Conservation (phyloP, 92 coral and sea anemone genomes). For the Meandrina meandrites region DNA sequence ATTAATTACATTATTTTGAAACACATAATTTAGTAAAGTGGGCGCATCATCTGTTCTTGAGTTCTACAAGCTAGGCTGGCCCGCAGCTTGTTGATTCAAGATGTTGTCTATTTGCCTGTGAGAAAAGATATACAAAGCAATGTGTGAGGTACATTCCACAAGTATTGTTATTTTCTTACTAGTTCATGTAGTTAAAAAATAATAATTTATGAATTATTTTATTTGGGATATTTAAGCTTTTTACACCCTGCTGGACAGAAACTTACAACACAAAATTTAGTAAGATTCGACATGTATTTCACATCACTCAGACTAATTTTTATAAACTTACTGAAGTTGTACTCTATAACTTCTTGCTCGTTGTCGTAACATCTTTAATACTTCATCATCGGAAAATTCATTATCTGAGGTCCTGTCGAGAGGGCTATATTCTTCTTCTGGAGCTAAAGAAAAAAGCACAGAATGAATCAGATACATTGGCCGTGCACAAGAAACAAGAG, state of each 20-base stretch:
- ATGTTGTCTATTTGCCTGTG: constrained; percentile 36
- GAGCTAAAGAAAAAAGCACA: background rate
- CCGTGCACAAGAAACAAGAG: too few species aligned
- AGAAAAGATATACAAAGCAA: background rate
- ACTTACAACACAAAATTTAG: too few species aligned
- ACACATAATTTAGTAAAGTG: background rate
- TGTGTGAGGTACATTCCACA: background rate
- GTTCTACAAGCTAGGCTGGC: background rate
- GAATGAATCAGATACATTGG: too few species aligned
- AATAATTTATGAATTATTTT: too few species aligned
- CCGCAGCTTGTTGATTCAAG: constrained; percentile 15
- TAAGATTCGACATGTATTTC: too few species aligned
- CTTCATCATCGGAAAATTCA: constrained; percentile 85
- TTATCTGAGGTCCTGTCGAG: constrained; percentile 54
- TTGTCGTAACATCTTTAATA: constrained; percentile 71
- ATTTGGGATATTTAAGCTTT: too few species aligned
- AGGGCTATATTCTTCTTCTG: constrained; percentile 23
- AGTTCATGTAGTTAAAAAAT: too few species aligned
- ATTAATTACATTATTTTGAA: background rate
- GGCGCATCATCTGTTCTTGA: background rate
- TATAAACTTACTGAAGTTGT: constrained; percentile 64
- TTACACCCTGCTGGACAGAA: too few species aligned
- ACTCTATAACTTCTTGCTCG: constrained; percentile 67
- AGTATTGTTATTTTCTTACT: background rate
- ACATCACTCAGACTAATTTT: too few species aligned